Evolutionary conservation across 2,797 vertebrate genomes (phyloP), one percentile per base, ranked within the genome.

Genomic region (Linurgus olivaceus): DNA sequence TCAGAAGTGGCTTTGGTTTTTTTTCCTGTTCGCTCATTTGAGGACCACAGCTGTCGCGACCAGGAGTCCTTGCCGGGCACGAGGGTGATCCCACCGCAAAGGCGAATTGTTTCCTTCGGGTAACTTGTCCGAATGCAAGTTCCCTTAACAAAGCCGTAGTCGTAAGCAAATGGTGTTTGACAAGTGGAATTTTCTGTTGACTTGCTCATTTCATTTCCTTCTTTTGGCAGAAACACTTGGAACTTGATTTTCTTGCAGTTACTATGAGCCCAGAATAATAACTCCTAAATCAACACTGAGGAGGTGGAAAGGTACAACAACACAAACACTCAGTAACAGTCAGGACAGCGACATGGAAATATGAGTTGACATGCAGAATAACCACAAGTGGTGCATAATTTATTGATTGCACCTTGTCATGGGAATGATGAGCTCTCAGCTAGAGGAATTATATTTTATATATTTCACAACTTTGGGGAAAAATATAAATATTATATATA

Each of bases 131-230:
- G 76, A 96, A 94, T 25, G 9, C 89, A 83, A 94, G 94, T 95
- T 95, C 85, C 83, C 77, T 86, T 95, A 97, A 96, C 96, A 97
- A 97, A 97, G 95, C 92, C 90, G 2, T 78, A 97, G 96, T 96
- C 92, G 78, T 91, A 97, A 95, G 96, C 96, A 97, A 97, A 96
- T 96, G 96, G 96, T 97, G 96, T 97, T 97, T 97, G 97, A 97
- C 97, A 97, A 97, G 96, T 97, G 96, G 96, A 97, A 97, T 97
- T 97, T 96, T 97, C 96, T 97, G 97, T 97, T 97, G 96, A 97
- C 96, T 97, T 97, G 96, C 95, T 97, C 95, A 94, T 97, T 97
- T 97, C 96, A 97, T 97, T 96, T 96, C 95, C 95, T 95, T 86
- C 95, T 97, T 97, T 97, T 97, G 97, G 96, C 96, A 97, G 97